Conservation (phyloP, 2,113 vertebrate genomes). For the Seriola dumerili region DNA sequence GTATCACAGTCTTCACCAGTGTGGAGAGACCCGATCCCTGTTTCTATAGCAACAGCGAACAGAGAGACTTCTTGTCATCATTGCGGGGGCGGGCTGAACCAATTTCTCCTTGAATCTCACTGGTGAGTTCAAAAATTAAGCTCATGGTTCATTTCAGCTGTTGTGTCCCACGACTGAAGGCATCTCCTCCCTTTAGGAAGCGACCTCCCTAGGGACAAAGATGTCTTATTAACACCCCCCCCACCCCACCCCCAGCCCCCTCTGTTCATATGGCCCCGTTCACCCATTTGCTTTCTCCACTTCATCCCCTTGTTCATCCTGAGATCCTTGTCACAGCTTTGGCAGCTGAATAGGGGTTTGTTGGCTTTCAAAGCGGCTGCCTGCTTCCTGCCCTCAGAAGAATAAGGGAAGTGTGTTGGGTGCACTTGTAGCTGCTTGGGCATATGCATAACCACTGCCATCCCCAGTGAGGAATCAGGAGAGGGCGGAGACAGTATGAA, state of each 20-base stretch:
- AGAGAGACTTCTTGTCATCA: conserved; percentile 64
- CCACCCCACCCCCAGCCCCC: too few species aligned
- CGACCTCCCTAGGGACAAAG: conserved; percentile 49
- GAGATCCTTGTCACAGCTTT: conserved; percentile 60
- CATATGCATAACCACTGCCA: conserved; percentile 67
- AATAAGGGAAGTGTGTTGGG: conserved; percentile 70
- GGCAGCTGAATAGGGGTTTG: conserved; percentile 63
- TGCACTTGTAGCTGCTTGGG: conserved; percentile 61
- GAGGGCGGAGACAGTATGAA: conserved; percentile 51
- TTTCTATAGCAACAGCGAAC: conserved; percentile 80
- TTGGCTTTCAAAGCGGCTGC: conserved; percentile 48
- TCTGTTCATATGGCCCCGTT: conserved; percentile 17
- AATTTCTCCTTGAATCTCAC: conserved; percentile 44
- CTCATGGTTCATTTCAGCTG: conserved; percentile 54
- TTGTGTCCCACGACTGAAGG: conserved; percentile 44
- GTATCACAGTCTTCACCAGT: conserved; percentile 52
- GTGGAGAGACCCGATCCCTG: conserved; percentile 56
- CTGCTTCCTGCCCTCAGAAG: conserved; percentile 56
- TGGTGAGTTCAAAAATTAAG: conserved; percentile 48
- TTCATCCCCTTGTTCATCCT: conserved; percentile 50
- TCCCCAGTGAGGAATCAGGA: conserved; percentile 45
- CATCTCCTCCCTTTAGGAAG: conserved; percentile 29
- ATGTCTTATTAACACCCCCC: conserved; percentile 42
- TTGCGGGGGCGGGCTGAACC: conserved; percentile 50
- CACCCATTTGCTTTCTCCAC: conserved; percentile 43